Percentiles rank a stretch among this genome's conserved stretches.
phyloP scores from a whole-genome alignment of 2,113 vertebrate genomes.

The Tor tambroides region DNA sequence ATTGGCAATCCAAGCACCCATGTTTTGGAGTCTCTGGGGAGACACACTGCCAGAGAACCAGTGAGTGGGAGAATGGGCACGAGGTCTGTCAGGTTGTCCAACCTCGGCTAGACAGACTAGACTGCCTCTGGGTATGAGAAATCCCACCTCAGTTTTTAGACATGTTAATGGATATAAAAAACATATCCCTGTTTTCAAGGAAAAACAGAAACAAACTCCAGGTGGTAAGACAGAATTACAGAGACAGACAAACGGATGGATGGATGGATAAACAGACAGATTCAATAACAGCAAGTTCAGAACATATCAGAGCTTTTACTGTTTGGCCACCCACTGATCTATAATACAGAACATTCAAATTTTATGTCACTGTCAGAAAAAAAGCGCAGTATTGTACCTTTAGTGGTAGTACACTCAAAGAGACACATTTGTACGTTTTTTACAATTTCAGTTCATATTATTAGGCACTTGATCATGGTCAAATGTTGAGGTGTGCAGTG shows the following conservation, averaged over 20 bases:
- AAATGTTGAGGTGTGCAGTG: neutral
- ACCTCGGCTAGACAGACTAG: conserved; percentile 33
- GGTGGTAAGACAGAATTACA: neutral
- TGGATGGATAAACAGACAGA: neutral
- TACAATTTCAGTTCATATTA: neutral
- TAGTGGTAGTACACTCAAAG: neutral
- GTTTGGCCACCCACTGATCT: neutral
- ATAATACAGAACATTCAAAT: neutral
- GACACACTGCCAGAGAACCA: conserved; percentile 21
- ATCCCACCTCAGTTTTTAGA: conserved; percentile 41
- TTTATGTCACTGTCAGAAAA: neutral
- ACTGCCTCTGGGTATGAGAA: conserved; percentile 28
- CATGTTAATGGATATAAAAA: neutral
- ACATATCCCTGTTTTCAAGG: neutral
- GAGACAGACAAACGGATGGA: neutral
- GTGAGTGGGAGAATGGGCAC: conserved; percentile 12
- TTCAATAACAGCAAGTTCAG: neutral
- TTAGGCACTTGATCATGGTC: neutral
- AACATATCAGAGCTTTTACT: neutral
- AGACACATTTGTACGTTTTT: too few species aligned
- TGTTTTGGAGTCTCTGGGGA: conserved; percentile 28
- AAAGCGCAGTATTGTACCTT: neutral
- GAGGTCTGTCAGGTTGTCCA: conserved; percentile 19
- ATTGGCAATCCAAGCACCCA: conserved; percentile 51
- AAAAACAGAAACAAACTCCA: neutral